These are phyloP conservation scores for Eupithecia insigniata DNA, from an alignment of 2,888 invertebrate species.

Conservation along the genomic window DNA sequence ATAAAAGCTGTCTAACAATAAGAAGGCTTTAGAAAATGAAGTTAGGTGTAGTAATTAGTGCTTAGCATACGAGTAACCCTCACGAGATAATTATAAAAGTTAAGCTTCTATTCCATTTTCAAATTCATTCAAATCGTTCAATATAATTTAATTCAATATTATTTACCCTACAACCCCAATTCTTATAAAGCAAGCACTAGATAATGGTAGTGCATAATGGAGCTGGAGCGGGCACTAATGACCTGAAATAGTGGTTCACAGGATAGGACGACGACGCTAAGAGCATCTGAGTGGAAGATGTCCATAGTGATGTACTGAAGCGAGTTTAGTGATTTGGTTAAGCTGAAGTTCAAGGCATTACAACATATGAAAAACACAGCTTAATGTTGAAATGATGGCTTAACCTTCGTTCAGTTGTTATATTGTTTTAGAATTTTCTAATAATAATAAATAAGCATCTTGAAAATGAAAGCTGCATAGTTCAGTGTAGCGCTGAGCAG, in stretches of 20 bases:
- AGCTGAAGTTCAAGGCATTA: background rate
- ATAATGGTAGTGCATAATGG: slow-evolving; percentile 41
- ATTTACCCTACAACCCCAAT: background rate
- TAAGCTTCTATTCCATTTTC: background rate
- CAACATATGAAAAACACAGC: too few species aligned
- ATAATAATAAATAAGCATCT: too few species aligned
- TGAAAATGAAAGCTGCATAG: too few species aligned
- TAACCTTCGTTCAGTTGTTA: background rate
- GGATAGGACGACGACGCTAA: slow-evolving; percentile 41
- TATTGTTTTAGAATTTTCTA: too few species aligned
- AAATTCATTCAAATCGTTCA: background rate
- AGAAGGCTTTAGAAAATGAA: too few species aligned
- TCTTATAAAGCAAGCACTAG: slow-evolving; percentile 30
- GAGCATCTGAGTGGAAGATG: slow-evolving; percentile 37
- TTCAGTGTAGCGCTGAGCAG: background rate
- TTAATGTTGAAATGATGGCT: too few species aligned
- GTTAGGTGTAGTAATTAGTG: too few species aligned
- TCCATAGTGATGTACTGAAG: slow-evolving; percentile 7
- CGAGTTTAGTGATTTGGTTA: too few species aligned
- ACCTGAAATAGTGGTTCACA: slow-evolving; percentile 36
- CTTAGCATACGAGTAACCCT: too few species aligned
- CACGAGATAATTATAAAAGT: background rate
- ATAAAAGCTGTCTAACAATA: too few species aligned
- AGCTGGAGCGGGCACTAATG: slow-evolving; percentile 41
- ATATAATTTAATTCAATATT: too few species aligned